Conservation (phyloP, 30 jellyfish, hydroid and myxozoan genomes). For the Hydractinia symbiolongicarpus region DNA sequence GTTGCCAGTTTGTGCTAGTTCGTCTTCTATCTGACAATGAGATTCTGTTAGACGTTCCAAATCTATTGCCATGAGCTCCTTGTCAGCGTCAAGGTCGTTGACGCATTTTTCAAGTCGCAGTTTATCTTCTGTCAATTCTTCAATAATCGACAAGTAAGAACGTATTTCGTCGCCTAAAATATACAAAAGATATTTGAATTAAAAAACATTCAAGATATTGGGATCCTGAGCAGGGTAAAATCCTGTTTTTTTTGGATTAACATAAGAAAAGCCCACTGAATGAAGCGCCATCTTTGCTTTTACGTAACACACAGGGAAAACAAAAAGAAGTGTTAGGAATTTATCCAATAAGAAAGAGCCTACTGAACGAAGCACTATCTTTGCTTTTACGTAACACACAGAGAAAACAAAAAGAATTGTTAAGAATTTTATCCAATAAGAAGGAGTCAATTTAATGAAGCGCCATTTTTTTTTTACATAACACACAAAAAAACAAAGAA, state of each 20-base stretch:
- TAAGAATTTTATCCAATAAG: too few relatives aligned
- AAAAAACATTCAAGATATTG: neutral
- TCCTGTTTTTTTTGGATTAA: neutral
- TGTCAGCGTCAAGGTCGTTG: conserved; percentile 67
- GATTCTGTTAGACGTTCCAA: conserved; percentile 68
- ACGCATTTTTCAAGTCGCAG: conserved; percentile 76
- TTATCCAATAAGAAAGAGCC: too few relatives aligned
- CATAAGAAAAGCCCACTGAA: neutral
- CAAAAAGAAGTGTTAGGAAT: too few relatives aligned
- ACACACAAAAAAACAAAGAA: too few relatives aligned
- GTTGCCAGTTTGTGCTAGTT: conserved; percentile 25
- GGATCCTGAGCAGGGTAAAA: too few relatives aligned
- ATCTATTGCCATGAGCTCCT: conserved; percentile 61
- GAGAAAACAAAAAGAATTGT: too few relatives aligned
- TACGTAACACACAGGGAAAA: too few relatives aligned
- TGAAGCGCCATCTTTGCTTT: too few relatives aligned
- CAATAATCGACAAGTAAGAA: conserved; percentile 79
- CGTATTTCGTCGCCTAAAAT: conserved; percentile 57
- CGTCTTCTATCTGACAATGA: conserved; percentile 43
- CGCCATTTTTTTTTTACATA: too few relatives aligned
- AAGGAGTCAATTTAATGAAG: too few relatives aligned
- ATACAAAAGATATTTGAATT: neutral
- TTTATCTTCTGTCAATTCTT: conserved; percentile 95
- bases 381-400: too few relatives aligned
- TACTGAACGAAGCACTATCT: too few relatives aligned